Percentiles rank a stretch among this genome's conserved stretches.
Evolutionary conservation across 1,140 invertebrate species (phyloP).

Genomic region (Nasonia longicornis): DNA sequence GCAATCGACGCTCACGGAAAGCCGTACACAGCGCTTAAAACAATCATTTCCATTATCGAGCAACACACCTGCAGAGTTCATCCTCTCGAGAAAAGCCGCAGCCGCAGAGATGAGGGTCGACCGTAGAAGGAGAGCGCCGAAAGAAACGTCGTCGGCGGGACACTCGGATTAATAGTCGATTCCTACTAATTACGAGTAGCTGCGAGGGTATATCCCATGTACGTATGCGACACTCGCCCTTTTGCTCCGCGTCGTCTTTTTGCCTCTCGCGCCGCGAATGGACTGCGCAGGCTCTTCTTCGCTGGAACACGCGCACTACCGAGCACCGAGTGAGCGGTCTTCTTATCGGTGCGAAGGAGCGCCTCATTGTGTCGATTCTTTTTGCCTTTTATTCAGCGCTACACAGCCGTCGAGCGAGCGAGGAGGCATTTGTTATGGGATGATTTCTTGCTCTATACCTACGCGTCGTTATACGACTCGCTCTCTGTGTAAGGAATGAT

Average conservation of each 20-base stretch:
- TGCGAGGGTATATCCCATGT: slow-evolving; percentile 45
- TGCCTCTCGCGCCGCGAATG: slow-evolving; percentile 26
- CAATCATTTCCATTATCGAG: too few species aligned
- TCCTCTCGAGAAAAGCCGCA: background rate
- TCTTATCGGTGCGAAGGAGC: too few species aligned
- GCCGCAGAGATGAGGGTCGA: background rate
- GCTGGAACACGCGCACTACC: background rate
- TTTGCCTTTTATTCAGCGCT: slow-evolving; percentile 36
- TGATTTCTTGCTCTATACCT: slow-evolving; percentile 11
- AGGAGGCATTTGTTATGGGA: slow-evolving; percentile 24
- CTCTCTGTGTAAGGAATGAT: background rate
- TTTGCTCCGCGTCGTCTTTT: slow-evolving; percentile 30
- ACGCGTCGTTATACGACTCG: background rate
- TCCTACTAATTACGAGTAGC: slow-evolving; percentile 62
- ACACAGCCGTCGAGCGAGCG: background rate
- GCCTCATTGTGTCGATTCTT: background rate
- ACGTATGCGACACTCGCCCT: slow-evolving; percentile 36
- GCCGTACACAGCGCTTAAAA: too few species aligned
- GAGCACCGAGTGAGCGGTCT: too few species aligned
- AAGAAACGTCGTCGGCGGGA: slow-evolving; percentile 53
- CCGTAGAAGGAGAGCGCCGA: slow-evolving; percentile 55
- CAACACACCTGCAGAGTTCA: background rate
- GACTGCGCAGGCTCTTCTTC: background rate
- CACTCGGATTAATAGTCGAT: slow-evolving; percentile 61
- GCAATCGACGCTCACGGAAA: background rate